Percentiles rank a stretch among this genome's conserved stretches.
Evolutionary conservation across 2,113 vertebrate species (phyloP).

Genomic region (Serinus canaria): DNA sequence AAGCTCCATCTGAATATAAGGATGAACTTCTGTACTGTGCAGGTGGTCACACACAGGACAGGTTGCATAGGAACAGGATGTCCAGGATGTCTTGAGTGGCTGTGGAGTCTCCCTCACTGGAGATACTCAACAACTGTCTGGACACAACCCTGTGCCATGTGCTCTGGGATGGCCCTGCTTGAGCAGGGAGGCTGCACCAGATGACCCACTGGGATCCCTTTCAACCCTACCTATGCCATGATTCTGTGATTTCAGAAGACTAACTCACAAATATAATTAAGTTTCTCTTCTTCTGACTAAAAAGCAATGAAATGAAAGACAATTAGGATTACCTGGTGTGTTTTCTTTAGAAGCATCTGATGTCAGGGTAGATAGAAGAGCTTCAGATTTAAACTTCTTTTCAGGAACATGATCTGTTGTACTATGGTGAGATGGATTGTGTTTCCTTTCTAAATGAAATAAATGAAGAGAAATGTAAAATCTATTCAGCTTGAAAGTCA

Average conservation of each 20-base stretch:
- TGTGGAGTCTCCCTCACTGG: neutral
- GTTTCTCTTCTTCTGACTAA: neutral
- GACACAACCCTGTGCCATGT: neutral
- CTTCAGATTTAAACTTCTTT: slow-evolving; percentile 99
- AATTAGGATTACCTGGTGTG: slow-evolving; percentile 81
- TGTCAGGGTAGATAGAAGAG: slow-evolving; percentile 93
- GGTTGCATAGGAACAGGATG: neutral
- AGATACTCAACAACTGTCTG: neutral
- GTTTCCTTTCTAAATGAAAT: slow-evolving; percentile 90
- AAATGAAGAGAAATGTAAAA: neutral
- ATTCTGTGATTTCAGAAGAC: neutral
- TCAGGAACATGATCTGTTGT: slow-evolving; percentile 93
- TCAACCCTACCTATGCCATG: neutral
- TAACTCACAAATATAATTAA: neutral
- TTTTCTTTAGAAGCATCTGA: slow-evolving; percentile 98
- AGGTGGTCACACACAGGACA: neutral
- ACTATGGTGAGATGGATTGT: slow-evolving; percentile 91
- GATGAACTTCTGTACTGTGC: neutral
- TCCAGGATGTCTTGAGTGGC: neutral
- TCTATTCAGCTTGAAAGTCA: neutral
- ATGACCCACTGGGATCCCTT: neutral
- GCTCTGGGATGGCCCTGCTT: neutral
- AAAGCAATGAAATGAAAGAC: neutral
- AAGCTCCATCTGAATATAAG: neutral
- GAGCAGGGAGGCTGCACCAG: neutral